phyloP scores from a whole-genome alignment of 2,113 vertebrate species.

The Illadopsis cleaveri region DNA sequence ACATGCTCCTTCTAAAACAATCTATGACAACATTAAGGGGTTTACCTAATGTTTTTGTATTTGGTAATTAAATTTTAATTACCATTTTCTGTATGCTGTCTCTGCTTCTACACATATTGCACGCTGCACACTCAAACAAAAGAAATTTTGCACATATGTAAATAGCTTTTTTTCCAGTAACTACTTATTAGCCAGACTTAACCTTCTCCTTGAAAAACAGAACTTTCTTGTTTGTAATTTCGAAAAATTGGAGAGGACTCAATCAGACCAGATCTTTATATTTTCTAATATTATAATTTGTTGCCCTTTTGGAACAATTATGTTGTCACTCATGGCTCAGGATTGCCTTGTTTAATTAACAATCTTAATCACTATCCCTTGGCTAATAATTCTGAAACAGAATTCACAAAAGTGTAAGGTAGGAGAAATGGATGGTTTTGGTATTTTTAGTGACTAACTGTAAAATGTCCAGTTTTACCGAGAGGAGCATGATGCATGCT shows the following conservation, averaged over 20 bases:
- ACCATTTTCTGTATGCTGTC: background rate
- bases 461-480: background rate
- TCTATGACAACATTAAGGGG: rapidly evolving
- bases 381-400: background rate
- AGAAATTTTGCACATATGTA: too few species aligned
- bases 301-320: background rate
- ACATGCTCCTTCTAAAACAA: background rate
- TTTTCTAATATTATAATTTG: background rate
- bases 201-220: too few species aligned
- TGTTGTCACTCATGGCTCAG: background rate
- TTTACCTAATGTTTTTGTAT: background rate
- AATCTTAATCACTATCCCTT: background rate
- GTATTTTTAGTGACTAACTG: background rate
- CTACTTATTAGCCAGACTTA: too few species aligned
- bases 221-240: too few species aligned
- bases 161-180: too few species aligned
- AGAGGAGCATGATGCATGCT: rapidly evolving
- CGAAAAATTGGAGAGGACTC: background rate
- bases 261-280: rapidly evolving
- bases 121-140: too few species aligned
- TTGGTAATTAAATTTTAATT: background rate
- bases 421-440: background rate
- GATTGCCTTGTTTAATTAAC: background rate
- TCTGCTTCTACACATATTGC: too few species aligned
- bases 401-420: background rate